Evolutionary conservation across 1,140 invertebrate genomes (phyloP).

Genomic region (Ips nitidus): DNA sequence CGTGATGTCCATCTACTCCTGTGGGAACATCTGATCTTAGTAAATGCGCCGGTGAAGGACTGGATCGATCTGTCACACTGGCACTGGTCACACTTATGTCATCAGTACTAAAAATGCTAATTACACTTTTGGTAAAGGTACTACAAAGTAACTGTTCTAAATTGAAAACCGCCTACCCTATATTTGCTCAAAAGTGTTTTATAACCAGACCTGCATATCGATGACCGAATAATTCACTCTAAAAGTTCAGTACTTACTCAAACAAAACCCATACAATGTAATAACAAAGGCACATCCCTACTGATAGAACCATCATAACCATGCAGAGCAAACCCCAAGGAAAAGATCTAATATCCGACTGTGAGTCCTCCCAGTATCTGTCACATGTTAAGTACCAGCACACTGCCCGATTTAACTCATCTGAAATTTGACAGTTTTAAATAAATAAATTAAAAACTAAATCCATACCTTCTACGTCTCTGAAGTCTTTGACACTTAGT

Average conservation of each 20-base stretch:
- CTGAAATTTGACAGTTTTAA: constrained; percentile 54
- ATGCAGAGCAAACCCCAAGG: constrained; percentile 77
- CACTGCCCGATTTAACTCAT: constrained; percentile 81
- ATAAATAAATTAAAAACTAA: not conserved
- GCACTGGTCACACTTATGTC: constrained; percentile 64
- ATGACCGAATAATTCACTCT: not conserved
- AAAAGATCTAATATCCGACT: constrained; percentile 71
- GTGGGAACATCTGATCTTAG: constrained; percentile 52
- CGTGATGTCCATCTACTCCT: constrained; percentile 47
- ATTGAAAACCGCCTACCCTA: too few species aligned
- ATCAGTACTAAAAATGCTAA: constrained; percentile 57
- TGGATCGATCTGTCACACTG: constrained; percentile 63
- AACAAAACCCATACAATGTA: constrained; percentile 89
- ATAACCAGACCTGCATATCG: not conserved
- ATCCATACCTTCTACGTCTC: constrained; percentile 76
- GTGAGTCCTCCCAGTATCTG: constrained; percentile 85
- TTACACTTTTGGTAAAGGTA: constrained; percentile 11
- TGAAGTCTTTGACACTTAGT: constrained; percentile 78
- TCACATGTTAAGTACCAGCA: constrained; percentile 92
- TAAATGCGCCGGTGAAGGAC: constrained; percentile 60
- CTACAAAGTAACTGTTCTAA: not conserved
- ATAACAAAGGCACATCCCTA: constrained; percentile 83
- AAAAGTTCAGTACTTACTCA: constrained; percentile 66
- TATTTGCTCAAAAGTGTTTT: too few species aligned
- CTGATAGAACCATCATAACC: constrained; percentile 73